phyloP scores from a whole-genome alignment of 2,888 invertebrate genomes.

The Sylvicola cinctus region DNA sequence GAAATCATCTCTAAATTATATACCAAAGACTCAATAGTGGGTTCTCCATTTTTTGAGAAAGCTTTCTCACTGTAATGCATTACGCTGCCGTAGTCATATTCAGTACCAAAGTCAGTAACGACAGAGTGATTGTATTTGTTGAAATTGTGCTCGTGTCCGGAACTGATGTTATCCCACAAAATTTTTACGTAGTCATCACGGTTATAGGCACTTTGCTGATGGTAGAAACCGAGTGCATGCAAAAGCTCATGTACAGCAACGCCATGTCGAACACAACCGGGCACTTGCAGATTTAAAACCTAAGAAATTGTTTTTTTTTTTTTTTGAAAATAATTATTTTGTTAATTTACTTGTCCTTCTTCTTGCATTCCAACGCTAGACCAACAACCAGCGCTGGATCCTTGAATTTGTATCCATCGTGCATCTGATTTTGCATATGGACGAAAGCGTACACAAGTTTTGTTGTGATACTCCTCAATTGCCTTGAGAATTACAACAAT shows the following conservation, averaged over 20 bases:
- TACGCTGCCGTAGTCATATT: slow-evolving; percentile 49
- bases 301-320: slow-evolving; percentile 21
- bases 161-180: slow-evolving; percentile 42
- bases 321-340: neutral
- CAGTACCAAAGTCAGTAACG: slow-evolving; percentile 41
- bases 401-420: slow-evolving; percentile 35
- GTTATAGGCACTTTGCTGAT: slow-evolving; percentile 65
- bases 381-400: slow-evolving; percentile 37
- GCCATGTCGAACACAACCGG: slow-evolving; percentile 36
- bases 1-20: neutral
- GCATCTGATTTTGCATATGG: slow-evolving; percentile 32
- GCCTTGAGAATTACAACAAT: slow-evolving; percentile 31
- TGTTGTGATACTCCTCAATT: slow-evolving; percentile 35
- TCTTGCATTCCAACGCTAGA: slow-evolving; percentile 40
- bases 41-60: slow-evolving; percentile 43
- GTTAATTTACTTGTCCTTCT: slow-evolving; percentile 28
- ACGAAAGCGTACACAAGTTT: slow-evolving; percentile 40
- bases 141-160: slow-evolving; percentile 33
- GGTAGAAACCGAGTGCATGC: slow-evolving; percentile 61
- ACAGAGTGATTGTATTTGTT: slow-evolving; percentile 41
- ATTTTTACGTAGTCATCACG: slow-evolving; percentile 57
- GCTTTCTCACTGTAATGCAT: slow-evolving; percentile 51
- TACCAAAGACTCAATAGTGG: slow-evolving; percentile 37
- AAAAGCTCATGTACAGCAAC: slow-evolving; percentile 58
- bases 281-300: slow-evolving; percentile 31